Conservation (phyloP, 2,113 vertebrate genomes). For the Cricetomys ansorgei region DNA sequence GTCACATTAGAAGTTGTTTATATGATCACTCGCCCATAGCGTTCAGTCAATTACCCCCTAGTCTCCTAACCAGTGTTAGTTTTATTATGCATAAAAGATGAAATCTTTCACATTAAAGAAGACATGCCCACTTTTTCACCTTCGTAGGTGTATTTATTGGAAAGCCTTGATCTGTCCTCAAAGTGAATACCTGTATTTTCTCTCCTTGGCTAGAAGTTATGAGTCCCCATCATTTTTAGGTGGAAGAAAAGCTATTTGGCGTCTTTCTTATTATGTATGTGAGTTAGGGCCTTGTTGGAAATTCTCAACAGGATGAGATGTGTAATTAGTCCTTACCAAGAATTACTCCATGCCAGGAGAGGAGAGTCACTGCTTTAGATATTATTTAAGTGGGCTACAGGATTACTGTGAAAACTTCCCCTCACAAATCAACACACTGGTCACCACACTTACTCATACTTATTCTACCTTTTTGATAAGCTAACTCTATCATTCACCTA, state of each 20-base stretch:
- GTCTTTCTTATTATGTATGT: conserved; percentile 9
- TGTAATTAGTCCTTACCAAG: not conserved
- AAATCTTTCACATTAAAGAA: not conserved
- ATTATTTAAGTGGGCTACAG: not conserved
- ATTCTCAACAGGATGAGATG: not conserved
- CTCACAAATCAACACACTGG: not conserved
- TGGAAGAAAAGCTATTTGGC: not conserved
- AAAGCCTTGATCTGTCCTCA: conserved; percentile 28
- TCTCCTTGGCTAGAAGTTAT: not conserved
- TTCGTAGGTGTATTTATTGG: conserved; percentile 33
- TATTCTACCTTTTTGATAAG: conserved; percentile 2
- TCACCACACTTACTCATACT: conserved; percentile 30
- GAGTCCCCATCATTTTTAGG: not conserved
- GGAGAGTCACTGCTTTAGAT: not conserved
- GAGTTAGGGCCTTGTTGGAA: conserved; percentile 33
- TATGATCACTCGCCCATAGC: not conserved
- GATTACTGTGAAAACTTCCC: not conserved
- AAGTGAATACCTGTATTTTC: not conserved
- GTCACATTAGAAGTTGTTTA: not conserved
- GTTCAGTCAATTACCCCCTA: not conserved
- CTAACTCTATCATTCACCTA: not conserved
- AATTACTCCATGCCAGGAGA: not conserved
- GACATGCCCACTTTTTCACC: not conserved
- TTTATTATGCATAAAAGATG: not conserved
- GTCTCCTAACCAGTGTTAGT: not conserved